Evolutionary conservation across 2,113 vertebrate genomes (phyloP).

Genomic region (Symphodus melops): DNA sequence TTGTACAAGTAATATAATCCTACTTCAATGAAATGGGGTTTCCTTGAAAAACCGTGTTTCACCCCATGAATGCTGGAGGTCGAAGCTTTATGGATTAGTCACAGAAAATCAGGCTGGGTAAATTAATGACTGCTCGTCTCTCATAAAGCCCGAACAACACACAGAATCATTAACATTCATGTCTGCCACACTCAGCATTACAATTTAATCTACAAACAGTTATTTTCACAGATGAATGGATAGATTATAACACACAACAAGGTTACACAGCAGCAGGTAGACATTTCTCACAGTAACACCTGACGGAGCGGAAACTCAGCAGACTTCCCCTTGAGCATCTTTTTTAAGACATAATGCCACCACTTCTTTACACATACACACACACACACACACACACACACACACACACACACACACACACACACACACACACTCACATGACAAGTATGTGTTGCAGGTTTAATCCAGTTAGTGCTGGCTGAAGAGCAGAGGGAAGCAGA

Average conservation of each 20-base stretch:
- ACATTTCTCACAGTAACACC: constrained; percentile 40
- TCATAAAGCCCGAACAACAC: background rate
- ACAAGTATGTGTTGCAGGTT: constrained; percentile 17
- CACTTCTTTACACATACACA: background rate
- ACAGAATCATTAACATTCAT: background rate
- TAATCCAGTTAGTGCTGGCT: constrained; percentile 73
- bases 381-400: too few relatives aligned
- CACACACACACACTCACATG: background rate
- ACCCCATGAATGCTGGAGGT: constrained; percentile 2
- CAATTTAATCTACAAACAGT: background rate
- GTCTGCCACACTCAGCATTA: background rate
- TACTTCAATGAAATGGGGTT: constrained; percentile 2
- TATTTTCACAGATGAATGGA: background rate
- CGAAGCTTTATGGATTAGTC: constrained; percentile 9
- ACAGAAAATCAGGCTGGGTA: background rate
- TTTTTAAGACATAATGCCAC: constrained; percentile 19
- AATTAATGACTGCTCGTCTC: background rate
- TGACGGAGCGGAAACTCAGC: constrained; percentile 54
- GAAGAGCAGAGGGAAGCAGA: constrained; percentile 61
- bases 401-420: too few relatives aligned
- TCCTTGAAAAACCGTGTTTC: too few relatives aligned
- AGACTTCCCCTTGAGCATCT: constrained; percentile 31
- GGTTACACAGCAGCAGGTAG: background rate
- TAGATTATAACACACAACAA: background rate
- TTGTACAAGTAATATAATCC: background rate